These are phyloP conservation scores for Xestobium rufovillosum DNA, from an alignment of 2,888 invertebrate genomes.

Conservation along the genomic window DNA sequence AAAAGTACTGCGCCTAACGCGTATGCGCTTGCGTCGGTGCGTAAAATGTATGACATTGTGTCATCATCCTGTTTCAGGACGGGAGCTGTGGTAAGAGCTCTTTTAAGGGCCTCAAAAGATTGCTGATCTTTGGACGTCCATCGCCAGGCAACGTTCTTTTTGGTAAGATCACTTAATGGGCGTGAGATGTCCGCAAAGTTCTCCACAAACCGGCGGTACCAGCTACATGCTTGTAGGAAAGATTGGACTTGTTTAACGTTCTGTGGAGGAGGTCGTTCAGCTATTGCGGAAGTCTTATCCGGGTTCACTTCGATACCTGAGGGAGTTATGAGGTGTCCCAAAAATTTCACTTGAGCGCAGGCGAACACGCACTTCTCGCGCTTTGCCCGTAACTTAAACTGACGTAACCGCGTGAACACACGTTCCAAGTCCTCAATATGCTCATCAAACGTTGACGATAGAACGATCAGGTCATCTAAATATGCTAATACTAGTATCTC, in stretches of 20 bases:
- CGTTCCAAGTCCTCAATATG: too few relatives aligned
- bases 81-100: slow-evolving; percentile 9
- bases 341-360: slow-evolving; percentile 17
- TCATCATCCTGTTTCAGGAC: slow-evolving; percentile 9
- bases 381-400: too few relatives aligned
- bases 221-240: slow-evolving; percentile 19
- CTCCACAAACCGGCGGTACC: too few relatives aligned
- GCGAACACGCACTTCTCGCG: too few relatives aligned
- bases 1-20: too few relatives aligned
- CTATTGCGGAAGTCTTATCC: slow-evolving; percentile 16
- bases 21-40: slow-evolving; percentile 14
- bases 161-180: slow-evolving; percentile 17
- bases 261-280: slow-evolving; percentile 12
- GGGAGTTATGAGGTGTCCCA: too few relatives aligned
- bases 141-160: slow-evolving; percentile 17
- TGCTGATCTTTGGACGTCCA: slow-evolving; percentile 12
- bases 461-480: too few relatives aligned
- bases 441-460: too few relatives aligned
- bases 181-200: slow-evolving; percentile 18
- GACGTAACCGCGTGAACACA: too few relatives aligned
- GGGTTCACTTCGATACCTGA: slow-evolving; percentile 16
- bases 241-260: slow-evolving; percentile 12
- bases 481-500: too few relatives aligned
- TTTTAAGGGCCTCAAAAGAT: slow-evolving; percentile 10
- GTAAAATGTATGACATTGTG: slow-evolving; percentile 4